Conservation (phyloP, 1,140 invertebrate genomes). For the Lepidurus arcticus region DNA sequence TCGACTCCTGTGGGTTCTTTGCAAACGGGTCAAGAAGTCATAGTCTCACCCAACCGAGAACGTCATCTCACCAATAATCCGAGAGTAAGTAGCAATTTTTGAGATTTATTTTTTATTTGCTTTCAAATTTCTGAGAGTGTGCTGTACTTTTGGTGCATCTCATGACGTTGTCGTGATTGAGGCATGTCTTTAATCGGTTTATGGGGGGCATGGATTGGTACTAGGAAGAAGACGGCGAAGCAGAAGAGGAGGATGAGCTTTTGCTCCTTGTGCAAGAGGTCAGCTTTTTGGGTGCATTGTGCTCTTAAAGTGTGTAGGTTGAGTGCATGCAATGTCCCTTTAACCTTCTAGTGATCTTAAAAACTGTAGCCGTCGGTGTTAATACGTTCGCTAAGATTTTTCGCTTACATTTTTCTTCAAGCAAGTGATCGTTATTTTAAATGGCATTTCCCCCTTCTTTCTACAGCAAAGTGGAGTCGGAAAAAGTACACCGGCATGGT, state of each 20-base stretch:
- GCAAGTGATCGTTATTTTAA: slow-evolving; percentile 29
- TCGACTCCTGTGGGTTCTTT: slow-evolving; percentile 85
- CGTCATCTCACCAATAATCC: slow-evolving; percentile 70
- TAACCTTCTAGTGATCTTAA: slow-evolving; percentile 11
- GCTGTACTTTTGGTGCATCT: background rate
- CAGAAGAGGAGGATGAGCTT: slow-evolving; percentile 25
- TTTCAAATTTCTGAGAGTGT: background rate
- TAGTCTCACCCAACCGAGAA: slow-evolving; percentile 82
- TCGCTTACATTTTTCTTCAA: background rate
- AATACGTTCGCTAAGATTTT: background rate
- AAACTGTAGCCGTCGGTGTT: background rate
- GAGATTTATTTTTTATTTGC: slow-evolving; percentile 7
- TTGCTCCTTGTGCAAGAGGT: slow-evolving; percentile 27
- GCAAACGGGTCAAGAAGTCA: slow-evolving; percentile 73
- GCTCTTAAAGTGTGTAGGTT: background rate
- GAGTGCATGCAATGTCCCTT: background rate
- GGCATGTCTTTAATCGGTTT: background rate
- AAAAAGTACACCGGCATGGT: slow-evolving; percentile 52
- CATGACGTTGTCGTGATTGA: background rate
- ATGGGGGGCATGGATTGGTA: background rate
- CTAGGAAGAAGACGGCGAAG: slow-evolving; percentile 27
- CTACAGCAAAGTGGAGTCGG: slow-evolving; percentile 50
- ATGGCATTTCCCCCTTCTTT: slow-evolving; percentile 32
- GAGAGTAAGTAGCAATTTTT: slow-evolving; percentile 50
- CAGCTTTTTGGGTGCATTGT: slow-evolving; percentile 24